These are phyloP conservation scores for Mythimna vitellina DNA, from an alignment of 2,888 invertebrate species.

Conservation along the genomic window DNA sequence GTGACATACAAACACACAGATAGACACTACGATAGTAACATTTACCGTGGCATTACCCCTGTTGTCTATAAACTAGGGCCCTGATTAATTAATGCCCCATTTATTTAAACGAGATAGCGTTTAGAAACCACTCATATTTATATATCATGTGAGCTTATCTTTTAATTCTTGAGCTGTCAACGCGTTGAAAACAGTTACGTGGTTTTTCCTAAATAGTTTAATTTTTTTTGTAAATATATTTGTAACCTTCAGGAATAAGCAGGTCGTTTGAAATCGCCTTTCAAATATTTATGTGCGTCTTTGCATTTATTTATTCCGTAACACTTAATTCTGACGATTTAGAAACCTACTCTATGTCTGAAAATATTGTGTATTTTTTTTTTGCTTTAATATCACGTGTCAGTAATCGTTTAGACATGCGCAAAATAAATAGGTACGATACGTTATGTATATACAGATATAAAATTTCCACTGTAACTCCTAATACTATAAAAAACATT, in stretches of 20 bases:
- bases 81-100: slow-evolving; percentile 87
- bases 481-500: slow-evolving; percentile 44
- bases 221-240: slow-evolving; percentile 18
- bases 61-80: slow-evolving; percentile 85
- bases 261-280: slow-evolving; percentile 43
- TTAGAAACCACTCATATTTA: slow-evolving; percentile 86
- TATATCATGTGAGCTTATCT: slow-evolving; percentile 87
- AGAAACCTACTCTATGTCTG: slow-evolving; percentile 14
- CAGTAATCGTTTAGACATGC: slow-evolving; percentile 26
- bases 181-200: slow-evolving; percentile 66
- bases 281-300: slow-evolving; percentile 46
- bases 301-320: slow-evolving; percentile 34
- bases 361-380: slow-evolving; percentile 19
- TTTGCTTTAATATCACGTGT: slow-evolving; percentile 13
- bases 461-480: slow-evolving; percentile 58
- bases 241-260: slow-evolving; percentile 41
- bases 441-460: slow-evolving; percentile 16
- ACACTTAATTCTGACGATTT: slow-evolving; percentile 28
- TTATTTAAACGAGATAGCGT: slow-evolving; percentile 87
- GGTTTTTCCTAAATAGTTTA: slow-evolving; percentile 72
- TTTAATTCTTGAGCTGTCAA: slow-evolving; percentile 89
- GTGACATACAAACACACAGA: slow-evolving; percentile 79
- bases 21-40: slow-evolving; percentile 82
- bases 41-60: slow-evolving; percentile 85
- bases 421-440: slow-evolving; percentile 46